phyloP scores from a whole-genome alignment of 2,113 vertebrate species.

The Acanthisitta chloris region DNA sequence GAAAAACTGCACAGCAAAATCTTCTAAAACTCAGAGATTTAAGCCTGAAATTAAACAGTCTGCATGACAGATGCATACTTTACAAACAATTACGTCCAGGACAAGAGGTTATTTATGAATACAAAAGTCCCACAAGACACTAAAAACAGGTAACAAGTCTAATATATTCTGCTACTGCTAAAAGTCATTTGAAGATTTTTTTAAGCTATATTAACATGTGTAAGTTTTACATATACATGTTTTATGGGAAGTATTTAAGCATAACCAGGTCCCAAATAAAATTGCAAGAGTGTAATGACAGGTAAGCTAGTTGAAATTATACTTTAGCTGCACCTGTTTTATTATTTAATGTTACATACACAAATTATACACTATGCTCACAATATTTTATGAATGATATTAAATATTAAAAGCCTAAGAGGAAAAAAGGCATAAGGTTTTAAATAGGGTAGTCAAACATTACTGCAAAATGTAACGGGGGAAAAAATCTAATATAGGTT shows the following conservation, averaged over 20 bases:
- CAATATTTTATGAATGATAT: not conserved
- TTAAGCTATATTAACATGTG: not conserved
- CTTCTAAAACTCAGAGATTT: not conserved
- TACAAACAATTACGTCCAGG: not conserved
- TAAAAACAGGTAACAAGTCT: not conserved
- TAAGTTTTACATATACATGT: not conserved
- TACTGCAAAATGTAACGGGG: not conserved
- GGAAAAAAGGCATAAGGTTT: not conserved
- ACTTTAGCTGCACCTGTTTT: not conserved
- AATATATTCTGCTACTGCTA: not conserved
- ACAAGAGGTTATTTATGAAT: not conserved
- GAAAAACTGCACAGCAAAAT: not conserved
- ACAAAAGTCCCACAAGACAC: not conserved
- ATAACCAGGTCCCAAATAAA: not conserved
- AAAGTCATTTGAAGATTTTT: not conserved
- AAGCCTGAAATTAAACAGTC: not conserved
- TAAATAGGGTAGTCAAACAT: not conserved
- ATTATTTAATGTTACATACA: not conserved
- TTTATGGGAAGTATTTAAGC: not conserved
- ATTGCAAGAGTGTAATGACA: not conserved
- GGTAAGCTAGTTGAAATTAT: not conserved
- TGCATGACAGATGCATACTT: not conserved
- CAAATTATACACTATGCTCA: not conserved
- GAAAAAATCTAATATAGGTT: not conserved
- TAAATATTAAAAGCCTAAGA: not conserved